A percentile compares a stretch with the other conserved stretches of the same genome.
These are phyloP conservation scores for Sciaenops ocellatus DNA, from an alignment of 2,797 vertebrate species.

Conservation along the genomic window DNA sequence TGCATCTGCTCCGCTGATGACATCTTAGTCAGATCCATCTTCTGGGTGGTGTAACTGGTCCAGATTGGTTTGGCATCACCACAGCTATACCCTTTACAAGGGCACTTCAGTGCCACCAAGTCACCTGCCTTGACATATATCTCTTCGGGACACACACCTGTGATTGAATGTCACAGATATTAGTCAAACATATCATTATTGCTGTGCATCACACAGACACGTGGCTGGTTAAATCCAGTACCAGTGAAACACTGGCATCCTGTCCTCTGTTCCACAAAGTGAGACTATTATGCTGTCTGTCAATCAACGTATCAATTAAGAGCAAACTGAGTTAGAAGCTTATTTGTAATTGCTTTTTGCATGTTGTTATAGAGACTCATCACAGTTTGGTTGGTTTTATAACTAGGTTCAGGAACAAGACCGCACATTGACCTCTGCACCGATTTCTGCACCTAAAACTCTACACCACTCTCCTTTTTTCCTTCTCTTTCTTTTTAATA, in stretches of 20 bases:
- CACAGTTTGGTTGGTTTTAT: background rate
- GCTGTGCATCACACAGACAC: background rate
- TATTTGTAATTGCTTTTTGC: background rate
- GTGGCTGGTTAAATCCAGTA: background rate
- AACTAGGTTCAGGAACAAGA: too few species aligned
- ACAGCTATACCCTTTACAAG: fast-evolving
- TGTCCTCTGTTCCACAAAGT: background rate
- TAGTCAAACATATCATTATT: background rate
- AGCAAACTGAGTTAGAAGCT: background rate
- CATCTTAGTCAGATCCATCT: slow-evolving; percentile 27
- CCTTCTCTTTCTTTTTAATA: too few species aligned
- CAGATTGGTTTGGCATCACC: slow-evolving; percentile 27
- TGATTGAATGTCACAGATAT: background rate
- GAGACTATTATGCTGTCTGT: background rate
- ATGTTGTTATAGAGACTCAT: background rate
- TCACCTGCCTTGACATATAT: slow-evolving; percentile 48
- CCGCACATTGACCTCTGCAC: too few species aligned
- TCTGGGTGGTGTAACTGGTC: slow-evolving; percentile 39
- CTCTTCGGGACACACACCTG: slow-evolving; percentile 26
- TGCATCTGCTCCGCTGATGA: slow-evolving; percentile 36
- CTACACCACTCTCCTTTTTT: too few species aligned
- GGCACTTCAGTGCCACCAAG: slow-evolving; percentile 52
- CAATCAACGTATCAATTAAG: background rate
- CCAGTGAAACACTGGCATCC: background rate
- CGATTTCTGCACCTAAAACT: too few species aligned